Evolutionary conservation across 2,888 invertebrate genomes (phyloP), one percentile per base, ranked within the genome.

Genomic region (Unio delphinus): DNA sequence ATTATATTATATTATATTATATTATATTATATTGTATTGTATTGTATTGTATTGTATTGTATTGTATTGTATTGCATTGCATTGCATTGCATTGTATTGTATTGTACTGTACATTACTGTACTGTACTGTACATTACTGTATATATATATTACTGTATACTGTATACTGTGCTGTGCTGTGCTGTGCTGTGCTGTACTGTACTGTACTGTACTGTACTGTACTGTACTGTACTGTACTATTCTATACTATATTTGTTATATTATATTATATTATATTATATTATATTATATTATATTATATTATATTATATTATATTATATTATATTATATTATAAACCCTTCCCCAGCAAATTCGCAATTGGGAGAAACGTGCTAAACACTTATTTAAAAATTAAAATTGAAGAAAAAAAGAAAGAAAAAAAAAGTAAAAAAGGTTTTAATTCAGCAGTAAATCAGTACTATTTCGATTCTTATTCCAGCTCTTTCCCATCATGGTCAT

Each of bases 41-140:
- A 67, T 55, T 58, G 60, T 60, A 65, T 58, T 63, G 28, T 66
- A 65, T 30, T 57, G 65, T 69, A 65, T 56, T 57, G 65, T 67
- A 59, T 23, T 55, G 60, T 58, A 66, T 64, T 62, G 60, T 61
- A 67, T 64, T 58, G 63, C 55, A 67, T 63, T 11, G 60, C 55
- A 67, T 55, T 58, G 60, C 55, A 59, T 59, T 30, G 56, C 34
- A 56, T 34, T 15, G 15, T 55, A 65, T 61, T 65, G 61, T 60
- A 65, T 65, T 65, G 23, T 45, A 55, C 61, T 67, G 61, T 45
- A 61, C 55, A 5, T 54, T 28, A 20, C 45, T 63, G 58, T 64
- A 64, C 60, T 54, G 60, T 54, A 30, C 56, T 20, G 30, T 54
- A 62, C 67, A 7, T 45, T 62, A 56, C 45, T 15, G 4, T 60